Percentiles rank a stretch among this genome's conserved stretches.
Conservation (phyloP, 1,140 invertebrate genomes). For the Battus philenor region DNA sequence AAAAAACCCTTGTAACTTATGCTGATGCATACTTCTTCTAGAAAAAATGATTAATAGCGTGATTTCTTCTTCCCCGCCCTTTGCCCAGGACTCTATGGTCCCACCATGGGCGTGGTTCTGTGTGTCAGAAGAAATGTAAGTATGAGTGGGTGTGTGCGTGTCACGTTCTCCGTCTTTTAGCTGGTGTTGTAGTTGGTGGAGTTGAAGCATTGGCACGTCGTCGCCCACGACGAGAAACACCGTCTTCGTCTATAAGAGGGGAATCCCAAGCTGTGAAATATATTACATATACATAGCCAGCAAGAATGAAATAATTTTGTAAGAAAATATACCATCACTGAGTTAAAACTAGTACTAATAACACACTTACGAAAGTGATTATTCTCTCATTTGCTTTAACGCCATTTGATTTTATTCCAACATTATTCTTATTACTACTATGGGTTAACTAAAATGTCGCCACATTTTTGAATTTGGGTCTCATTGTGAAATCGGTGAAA, state of each 20-base stretch:
- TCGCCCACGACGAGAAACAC: constrained; percentile 41
- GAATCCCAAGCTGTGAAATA: constrained; percentile 47
- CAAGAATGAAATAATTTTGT: too few species aligned
- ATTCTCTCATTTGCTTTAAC: too few species aligned
- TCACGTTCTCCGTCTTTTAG: constrained; percentile 58
- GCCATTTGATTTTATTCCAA: too few species aligned
- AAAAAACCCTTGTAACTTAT: too few species aligned
- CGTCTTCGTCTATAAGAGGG: constrained; percentile 49
- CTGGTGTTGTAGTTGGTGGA: constrained; percentile 47
- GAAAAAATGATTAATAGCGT: constrained; percentile 33
- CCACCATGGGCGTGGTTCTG: constrained; percentile 26
- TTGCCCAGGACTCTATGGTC: constrained; percentile 12
- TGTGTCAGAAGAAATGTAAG: constrained; percentile 59
- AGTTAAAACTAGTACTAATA: too few species aligned
- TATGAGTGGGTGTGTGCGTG: constrained; percentile 44
- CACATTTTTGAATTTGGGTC: too few species aligned
- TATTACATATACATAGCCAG: too few species aligned
- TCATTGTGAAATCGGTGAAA: too few species aligned
- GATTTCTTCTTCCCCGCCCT: constrained; percentile 23
- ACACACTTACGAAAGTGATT: too few species aligned
- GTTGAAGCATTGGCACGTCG: constrained; percentile 52
- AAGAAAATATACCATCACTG: too few species aligned
- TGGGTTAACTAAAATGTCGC: too few species aligned
- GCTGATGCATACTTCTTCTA: constrained; percentile 20
- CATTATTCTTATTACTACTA: too few species aligned